A percentile compares a stretch with the other conserved stretches of the same genome.
phyloP scores from a whole-genome alignment of 2,888 invertebrate species.

The Drosophila kuntzei region DNA sequence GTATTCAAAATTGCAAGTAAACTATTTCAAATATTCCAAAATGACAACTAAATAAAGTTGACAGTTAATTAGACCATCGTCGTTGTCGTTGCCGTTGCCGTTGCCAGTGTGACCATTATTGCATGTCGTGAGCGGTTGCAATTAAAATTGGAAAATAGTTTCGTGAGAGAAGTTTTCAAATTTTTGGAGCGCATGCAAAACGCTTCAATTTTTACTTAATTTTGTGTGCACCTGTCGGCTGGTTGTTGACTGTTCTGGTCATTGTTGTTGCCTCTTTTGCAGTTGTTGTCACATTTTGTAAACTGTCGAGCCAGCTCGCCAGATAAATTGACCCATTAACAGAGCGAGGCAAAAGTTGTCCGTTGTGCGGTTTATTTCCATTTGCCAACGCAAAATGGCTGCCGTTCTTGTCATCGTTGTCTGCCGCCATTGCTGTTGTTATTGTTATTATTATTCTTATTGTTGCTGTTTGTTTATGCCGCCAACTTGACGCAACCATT shows the following conservation, averaged over 20 bases:
- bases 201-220: slow-evolving; percentile 36
- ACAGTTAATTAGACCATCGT: slow-evolving; percentile 58
- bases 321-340: slow-evolving; percentile 79
- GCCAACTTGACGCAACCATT: slow-evolving; percentile 55
- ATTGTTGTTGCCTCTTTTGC: slow-evolving; percentile 11
- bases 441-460: slow-evolving; percentile 31
- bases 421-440: slow-evolving; percentile 35
- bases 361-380: slow-evolving; percentile 52
- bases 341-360: slow-evolving; percentile 56
- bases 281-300: slow-evolving; percentile 66
- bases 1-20: slow-evolving; percentile 8
- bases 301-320: slow-evolving; percentile 53
- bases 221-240: slow-evolving; percentile 22
- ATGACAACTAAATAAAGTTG: slow-evolving; percentile 59
- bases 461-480: slow-evolving; percentile 53
- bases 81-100: slow-evolving; percentile 4
- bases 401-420: slow-evolving; percentile 44
- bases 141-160: slow-evolving; percentile 74
- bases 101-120: slow-evolving; percentile 30
- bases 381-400: slow-evolving; percentile 58
- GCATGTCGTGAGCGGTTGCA: slow-evolving; percentile 59
- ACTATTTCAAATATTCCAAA: slow-evolving; percentile 50
- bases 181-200: slow-evolving; percentile 39
- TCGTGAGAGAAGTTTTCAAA: slow-evolving; percentile 50
- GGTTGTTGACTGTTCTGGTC: slow-evolving; percentile 3